Base-by-base conservation (phyloP, 1,140 invertebrate species). In the Arion vulgaris region DNA sequence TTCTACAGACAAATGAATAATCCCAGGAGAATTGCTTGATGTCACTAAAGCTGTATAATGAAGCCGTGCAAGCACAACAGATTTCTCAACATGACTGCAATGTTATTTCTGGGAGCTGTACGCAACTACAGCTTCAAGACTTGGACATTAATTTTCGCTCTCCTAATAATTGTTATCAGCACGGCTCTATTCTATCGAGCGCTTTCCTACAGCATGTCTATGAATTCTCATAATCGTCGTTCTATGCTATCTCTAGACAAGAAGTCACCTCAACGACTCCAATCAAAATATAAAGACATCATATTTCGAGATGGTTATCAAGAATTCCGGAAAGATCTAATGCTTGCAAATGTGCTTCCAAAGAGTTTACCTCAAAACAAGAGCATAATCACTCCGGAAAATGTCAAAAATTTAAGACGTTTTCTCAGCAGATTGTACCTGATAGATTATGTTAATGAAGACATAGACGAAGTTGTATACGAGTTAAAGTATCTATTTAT, bases 381-480 rank as follows among this genome's bases (percentile, higher is more conserved):
- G 36, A 51, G 45, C 49, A 9, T 57, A 45, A 9, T 53, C 0
- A 15, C 34, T 11, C 13, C 28, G 9, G 34, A 77, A 1, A 19
- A 23, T 26, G 57, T 23, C 15, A 32, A 57, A 62, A 32, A 17
- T 4, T n/a, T 57, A 11, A 57, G 38, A 1, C 17, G 45, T 28
- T 77, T 57, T 34, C 36, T 77, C 2, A 28, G 1, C 11, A 38
- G 79, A 28, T 78, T 87, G 5, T 81, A 85, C 57, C 86, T 85
- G 38, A 26, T 38, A 39, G 73, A 87, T 77, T 87, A 82, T 84
- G 81, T 77, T 19, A 53, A 66, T 41, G 85, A 85, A 7, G 83
- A 86, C 9, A 80, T 85, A 19, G 85, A 86, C 76, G 86, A 87
- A 82, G 82, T 86, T 72, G 84, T 83, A 1, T 77, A 85, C 11